Base-by-base conservation (phyloP, 2,888 invertebrate genomes). In the Athalia cordata region DNA sequence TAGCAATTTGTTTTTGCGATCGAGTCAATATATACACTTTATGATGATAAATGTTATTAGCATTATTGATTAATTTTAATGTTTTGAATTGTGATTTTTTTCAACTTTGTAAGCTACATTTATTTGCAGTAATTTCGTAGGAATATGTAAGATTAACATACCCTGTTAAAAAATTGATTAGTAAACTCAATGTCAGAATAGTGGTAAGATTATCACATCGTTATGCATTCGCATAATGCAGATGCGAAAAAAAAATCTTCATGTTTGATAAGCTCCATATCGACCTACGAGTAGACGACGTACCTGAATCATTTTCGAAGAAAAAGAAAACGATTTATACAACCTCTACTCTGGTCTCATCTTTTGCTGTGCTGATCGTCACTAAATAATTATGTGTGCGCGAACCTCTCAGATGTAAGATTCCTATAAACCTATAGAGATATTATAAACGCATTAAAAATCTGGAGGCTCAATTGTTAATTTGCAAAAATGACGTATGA, bases 381-480 rank as follows among this genome's bases (percentile, higher is more conserved):
- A 61, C 67, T 50, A 65, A 72, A 43, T 75, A 64, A 81, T 76
- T 62, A 68, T 65, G 29, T 78, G 50, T 65, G 78, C 70, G 68
- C 64, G 55, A 78, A 55, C 68, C 74, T 80, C 29, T 79, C 76
- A 82, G 66, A 68, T 67, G 77, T 81, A 81, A 82, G 81, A 70
- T 77, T 80, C 79, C 78, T 67, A 79, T 76, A 80, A 81, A 72
- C 79, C 77, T 80, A 64, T 7, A 57, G 29, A 68, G 6, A 59
- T 72, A n/a, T 6, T 43, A 72, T 45, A 47, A 11, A 55, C 55
- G 79, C 80, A 79, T 82, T 79, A 80, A 79, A 80, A 77, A 75
- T 79, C 78, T 81, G 82, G 81, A 82, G 79, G 82, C 81, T 84
- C 82, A 83, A 84, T 84, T 83, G 81, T 82, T 84, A 82, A 84